Base-by-base conservation (phyloP, 2,797 vertebrate genomes). In the Chanos chanos region DNA sequence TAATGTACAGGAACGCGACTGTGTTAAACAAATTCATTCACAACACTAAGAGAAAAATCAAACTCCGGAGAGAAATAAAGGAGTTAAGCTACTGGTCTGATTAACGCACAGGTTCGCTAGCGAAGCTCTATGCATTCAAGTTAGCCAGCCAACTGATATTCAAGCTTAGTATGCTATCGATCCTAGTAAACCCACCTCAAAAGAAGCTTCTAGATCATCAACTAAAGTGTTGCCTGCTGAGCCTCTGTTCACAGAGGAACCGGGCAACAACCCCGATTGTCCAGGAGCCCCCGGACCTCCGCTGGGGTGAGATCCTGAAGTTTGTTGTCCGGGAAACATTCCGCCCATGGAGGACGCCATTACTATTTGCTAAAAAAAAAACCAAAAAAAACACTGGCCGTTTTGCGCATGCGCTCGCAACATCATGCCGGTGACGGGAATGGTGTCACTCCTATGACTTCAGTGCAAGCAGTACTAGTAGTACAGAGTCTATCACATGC, bases 201-300 rank as follows among this genome's bases (percentile, higher is more conserved):
- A 98, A 1, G 96, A 95, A 5, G 94, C 92, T 60, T 98, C 95
- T 64, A 98, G 81, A 40, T 98, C 95, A 51, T 98, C 96, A 58
- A 98, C 96, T 54, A 97, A 78, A 1, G 95, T 95, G 71, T 69
- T 90, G 64, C 37, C 89, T 30, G 76, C 88, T 18, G 80, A 83
- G 0, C 81, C 70, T 21, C 94, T 88, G 3, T 79, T 55, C 1
- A 86, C 87, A 0, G 86, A 25, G 4, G 89, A 52, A 3, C 88
- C 84, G 0, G 93, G 77, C 3, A 94, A 85, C 6, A 90, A 90
- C 5, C 93, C 89, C 0, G 92, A 79, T 1, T 90, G 83, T 0
- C 88, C 88, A 6, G 90, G 86, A n/a, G 81, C 89, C 0, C 90
- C 89, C 0, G 89, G 76, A 5, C 80, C 89, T 0, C 83, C 86